Evolutionary conservation across 1,140 invertebrate species (phyloP), one percentile per base, ranked within the genome.

Genomic region (Rhyzopertha dominica): DNA sequence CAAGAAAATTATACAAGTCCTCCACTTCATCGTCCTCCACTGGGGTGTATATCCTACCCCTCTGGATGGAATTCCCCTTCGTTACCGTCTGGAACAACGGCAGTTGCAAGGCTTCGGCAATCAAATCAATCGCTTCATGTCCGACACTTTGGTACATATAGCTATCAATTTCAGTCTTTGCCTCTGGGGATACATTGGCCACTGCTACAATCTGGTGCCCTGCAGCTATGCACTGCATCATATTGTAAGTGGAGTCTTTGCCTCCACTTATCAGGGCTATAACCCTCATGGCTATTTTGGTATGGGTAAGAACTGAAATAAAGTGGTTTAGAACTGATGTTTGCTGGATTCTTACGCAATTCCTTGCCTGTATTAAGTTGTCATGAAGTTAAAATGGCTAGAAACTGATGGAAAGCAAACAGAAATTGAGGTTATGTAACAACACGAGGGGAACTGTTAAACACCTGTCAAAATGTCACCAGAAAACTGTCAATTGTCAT

Each of bases 111-210:
- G 95, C 95, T 69, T 95, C 84, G 25, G 92, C 89, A 68, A 95
- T 91, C 46, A 89, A 76, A 40, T 87, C 82, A 51, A 99, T 85
- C 20, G 87, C 91, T 75, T 96, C 86, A 71, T 95, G 89, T 7
- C 96, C 97, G 38, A 99, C 95, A 37, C 92, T 96, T 75, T 99
- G 96, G 67, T 97, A 99, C 96, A 99, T 99, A 63, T 93, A 98
- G 63, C 95, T 98, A 70, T 99, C 95, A 50, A 98, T 67, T 68
- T 99, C 96, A 78, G 92, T 87, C 80, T 84, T 84, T 61, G 79
- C 80, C 65, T 82, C 74, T 47, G 96, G 96, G 72, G 83, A 79
- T 54, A 99, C 78, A 78, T 99, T 99, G 38, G 93, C 95, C 58
- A 99, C 71, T 24, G 94, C 95, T 18, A 98, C 90, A 60, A 99